Percentiles rank a stretch among this genome's conserved stretches.
Conservation (phyloP, 2,797 vertebrate genomes). For the Phrynocephalus guinanensis region DNA sequence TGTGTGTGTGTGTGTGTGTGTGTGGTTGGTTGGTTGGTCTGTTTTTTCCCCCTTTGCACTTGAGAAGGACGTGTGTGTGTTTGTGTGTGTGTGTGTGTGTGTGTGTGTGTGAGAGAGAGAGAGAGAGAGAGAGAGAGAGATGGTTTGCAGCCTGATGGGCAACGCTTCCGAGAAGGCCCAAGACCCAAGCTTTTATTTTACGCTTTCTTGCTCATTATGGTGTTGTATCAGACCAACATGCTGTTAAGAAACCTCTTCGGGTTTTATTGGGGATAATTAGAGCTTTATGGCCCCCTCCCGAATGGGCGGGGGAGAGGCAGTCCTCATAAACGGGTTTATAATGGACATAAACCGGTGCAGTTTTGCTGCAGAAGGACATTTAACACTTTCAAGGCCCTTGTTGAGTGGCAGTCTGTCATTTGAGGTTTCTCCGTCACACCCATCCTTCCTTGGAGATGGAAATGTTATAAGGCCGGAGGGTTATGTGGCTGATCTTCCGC, state of each 20-base stretch:
- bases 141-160: no score
- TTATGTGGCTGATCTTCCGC: accelerated
- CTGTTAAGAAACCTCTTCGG: constrained; percentile 74
- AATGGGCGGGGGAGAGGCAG: constrained; percentile 75
- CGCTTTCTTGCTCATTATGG: constrained; percentile 68
- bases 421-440: not conserved
- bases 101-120: no score
- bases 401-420: constrained; percentile 74
- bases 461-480: no score
- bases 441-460: not conserved
- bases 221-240: constrained; percentile 70
- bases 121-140: no score
- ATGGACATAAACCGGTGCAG: constrained; percentile 81
- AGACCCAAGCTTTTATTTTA: constrained; percentile 59
- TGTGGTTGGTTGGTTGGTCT: no score
- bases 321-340: constrained; percentile 85
- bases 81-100: no score
- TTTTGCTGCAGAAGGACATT: constrained; percentile 71
- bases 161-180: not conserved
- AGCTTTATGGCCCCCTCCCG: constrained; percentile 78
- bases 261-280: constrained; percentile 84
- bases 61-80: not conserved
- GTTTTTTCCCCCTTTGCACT: not conserved
- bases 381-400: constrained; percentile 77
- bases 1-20: not conserved